Base-by-base conservation (phyloP, 2,797 vertebrate genomes). In the Triplophysa bombifrons region DNA sequence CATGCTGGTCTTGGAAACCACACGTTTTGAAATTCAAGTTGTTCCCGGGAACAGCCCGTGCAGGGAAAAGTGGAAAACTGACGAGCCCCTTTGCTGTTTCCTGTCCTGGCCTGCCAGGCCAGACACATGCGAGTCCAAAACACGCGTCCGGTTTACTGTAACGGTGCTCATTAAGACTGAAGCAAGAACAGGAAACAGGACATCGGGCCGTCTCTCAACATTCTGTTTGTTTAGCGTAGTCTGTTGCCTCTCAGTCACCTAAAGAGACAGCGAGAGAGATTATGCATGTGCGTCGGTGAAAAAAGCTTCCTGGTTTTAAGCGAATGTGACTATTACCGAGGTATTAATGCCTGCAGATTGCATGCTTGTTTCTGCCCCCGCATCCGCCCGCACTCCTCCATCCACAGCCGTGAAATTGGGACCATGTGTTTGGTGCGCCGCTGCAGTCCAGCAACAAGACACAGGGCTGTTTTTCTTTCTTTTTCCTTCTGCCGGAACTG, bases 281-380 rank as follows among this genome's bases (percentile, higher is more conserved):
- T 22, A 65, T 58, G 55, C 13, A 27, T 51, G 65, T 50, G 10
- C 38, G 58, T 30, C 20, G 60, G 64, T 63, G 72, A 66, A 80
- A 79, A 78, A 83, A 50, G 85, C 87, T 92, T 91, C 91, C 90
- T 89, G 89, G 87, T 90, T 86, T 89, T 91, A 92, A 89, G 90
- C 85, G 80, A 92, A 91, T 92, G 91, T 90, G 88, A 91, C 91
- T 89, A 89, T 91, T 92, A 91, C 88, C 44, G 89, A 88, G 88
- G 89, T 90, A 92, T 92, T 93, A 92, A 91, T 91, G 90, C 91
- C 90, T 92, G 88, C 90, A 90, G 92, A 92, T 92, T 91, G 91
- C 87, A 91, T 87, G 90, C 85, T 89, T 92, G 86, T 91, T 92
- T 88, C 89, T 90, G 89, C 88, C 89, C 88, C 88, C 81, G 86